Evolutionary conservation across 1,140 invertebrate species (phyloP).

Genomic region (Rhagoletis zephyria): DNA sequence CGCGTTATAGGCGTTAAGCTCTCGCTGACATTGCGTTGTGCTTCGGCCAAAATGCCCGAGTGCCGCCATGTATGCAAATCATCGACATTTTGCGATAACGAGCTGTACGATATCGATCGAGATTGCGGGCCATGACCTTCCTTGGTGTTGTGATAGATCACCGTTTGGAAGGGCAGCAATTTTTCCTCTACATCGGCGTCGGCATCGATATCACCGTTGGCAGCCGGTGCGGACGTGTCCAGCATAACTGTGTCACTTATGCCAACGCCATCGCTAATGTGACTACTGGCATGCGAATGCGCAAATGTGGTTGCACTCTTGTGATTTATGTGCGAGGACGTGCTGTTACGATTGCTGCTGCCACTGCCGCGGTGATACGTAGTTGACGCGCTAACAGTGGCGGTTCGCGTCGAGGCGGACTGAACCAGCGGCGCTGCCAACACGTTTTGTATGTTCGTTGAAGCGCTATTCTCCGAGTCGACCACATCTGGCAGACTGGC

Average conservation of each 20-base stretch:
- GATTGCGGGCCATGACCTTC: constrained; percentile 70
- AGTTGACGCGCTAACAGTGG: constrained; percentile 55
- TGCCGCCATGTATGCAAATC: constrained; percentile 67
- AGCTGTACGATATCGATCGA: constrained; percentile 75
- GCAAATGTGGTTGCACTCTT: neutral
- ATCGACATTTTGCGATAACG: constrained; percentile 74
- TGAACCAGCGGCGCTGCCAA: constrained; percentile 64
- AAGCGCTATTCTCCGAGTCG: constrained; percentile 69
- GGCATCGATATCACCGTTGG: neutral
- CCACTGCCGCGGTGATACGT: constrained; percentile 60
- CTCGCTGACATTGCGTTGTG: constrained; percentile 70
- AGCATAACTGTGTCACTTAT: neutral
- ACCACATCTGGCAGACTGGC: constrained; percentile 18
- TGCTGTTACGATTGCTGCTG: constrained; percentile 51
- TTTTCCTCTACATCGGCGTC: constrained; percentile 58
- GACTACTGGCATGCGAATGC: constrained; percentile 12
- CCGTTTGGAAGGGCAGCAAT: constrained; percentile 71
- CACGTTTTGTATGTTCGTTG: constrained; percentile 67
- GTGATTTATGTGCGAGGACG: constrained; percentile 60
- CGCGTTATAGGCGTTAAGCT: constrained; percentile 62
- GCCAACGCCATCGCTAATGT: constrained; percentile 53
- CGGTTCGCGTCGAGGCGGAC: constrained; percentile 58
- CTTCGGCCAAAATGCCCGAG: constrained; percentile 67
- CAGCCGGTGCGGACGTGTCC: neutral
- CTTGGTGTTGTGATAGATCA: constrained; percentile 76